Conservation (phyloP, 2,113 vertebrate genomes). For the Thomomys bottae region DNA sequence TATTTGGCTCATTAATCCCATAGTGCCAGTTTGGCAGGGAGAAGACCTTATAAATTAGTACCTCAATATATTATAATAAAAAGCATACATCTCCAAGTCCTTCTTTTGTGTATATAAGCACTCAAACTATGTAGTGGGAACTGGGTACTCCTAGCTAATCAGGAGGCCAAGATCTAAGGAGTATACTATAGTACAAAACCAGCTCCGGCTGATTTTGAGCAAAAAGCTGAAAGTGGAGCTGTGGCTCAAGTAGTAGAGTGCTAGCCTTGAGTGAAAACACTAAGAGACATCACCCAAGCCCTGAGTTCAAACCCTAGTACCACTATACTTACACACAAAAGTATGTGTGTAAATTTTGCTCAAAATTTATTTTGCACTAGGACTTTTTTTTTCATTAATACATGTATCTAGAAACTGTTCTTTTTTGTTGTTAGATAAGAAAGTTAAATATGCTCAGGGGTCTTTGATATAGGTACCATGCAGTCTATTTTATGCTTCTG, state of each 20-base stretch:
- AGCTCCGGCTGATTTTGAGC: no score
- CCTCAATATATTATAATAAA: neutral
- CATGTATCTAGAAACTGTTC: neutral
- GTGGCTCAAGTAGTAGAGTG: no score
- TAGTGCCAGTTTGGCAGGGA: neutral
- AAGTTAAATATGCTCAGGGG: neutral
- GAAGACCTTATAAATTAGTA: neutral
- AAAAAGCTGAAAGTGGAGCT: neutral
- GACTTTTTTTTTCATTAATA: slow-evolving; percentile 12
- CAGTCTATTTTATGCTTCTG: slow-evolving; percentile 57
- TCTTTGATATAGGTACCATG: slow-evolving; percentile 20
- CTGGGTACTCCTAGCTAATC: no score
- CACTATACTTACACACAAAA: no score
- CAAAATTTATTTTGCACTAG: neutral
- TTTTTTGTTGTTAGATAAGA: neutral
- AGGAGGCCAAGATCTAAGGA: no score
- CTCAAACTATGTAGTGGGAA: neutral
- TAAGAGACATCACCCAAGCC: no score
- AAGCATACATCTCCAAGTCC: neutral
- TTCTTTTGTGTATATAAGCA: neutral
- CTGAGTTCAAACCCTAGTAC: no score
- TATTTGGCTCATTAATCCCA: neutral
- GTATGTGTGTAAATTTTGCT: slow-evolving; percentile 14
- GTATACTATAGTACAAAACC: no score
- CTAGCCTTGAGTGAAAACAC: no score